Conservation (phyloP, 2,797 vertebrate genomes). For the Neomorphus geoffroyi region DNA sequence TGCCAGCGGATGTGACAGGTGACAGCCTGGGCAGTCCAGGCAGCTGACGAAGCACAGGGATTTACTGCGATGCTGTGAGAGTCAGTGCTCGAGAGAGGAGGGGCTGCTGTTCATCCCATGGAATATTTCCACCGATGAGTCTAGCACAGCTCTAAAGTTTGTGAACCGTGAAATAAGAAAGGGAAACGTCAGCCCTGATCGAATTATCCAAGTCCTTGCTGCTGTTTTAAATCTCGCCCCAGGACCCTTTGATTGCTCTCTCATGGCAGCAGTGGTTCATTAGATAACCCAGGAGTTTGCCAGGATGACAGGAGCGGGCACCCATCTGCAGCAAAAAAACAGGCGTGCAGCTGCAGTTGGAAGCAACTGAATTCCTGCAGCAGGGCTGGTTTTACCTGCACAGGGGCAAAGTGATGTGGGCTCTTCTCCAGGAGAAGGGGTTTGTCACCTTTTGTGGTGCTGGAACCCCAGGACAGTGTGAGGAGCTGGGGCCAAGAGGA, state of each 20-base stretch:
- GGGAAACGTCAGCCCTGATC: background rate
- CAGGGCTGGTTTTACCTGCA: background rate
- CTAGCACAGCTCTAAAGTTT: slow-evolving; percentile 17
- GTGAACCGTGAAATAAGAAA: slow-evolving; percentile 69
- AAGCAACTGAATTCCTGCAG: background rate
- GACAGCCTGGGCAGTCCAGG: background rate
- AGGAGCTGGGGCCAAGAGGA: accelerated
- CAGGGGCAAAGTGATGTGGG: background rate
- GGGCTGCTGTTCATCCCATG: background rate
- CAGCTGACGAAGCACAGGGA: background rate
- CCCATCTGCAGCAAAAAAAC: background rate
- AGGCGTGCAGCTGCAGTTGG: background rate
- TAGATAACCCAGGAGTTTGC: slow-evolving; percentile 20
- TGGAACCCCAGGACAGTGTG: background rate
- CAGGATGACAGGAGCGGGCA: background rate
- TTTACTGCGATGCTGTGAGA: background rate
- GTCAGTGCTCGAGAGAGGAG: background rate
- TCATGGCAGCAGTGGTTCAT: background rate
- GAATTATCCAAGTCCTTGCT: slow-evolving; percentile 16
- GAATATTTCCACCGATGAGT: background rate
- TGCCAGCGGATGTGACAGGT: background rate
- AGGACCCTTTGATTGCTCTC: background rate
- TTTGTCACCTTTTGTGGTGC: background rate
- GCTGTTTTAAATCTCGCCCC: slow-evolving; percentile 20
- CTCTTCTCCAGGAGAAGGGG: accelerated